Percentiles rank a stretch among this genome's conserved stretches.
phyloP scores from a whole-genome alignment of 2,888 invertebrate genomes.

The Falcaria lacertinaria region DNA sequence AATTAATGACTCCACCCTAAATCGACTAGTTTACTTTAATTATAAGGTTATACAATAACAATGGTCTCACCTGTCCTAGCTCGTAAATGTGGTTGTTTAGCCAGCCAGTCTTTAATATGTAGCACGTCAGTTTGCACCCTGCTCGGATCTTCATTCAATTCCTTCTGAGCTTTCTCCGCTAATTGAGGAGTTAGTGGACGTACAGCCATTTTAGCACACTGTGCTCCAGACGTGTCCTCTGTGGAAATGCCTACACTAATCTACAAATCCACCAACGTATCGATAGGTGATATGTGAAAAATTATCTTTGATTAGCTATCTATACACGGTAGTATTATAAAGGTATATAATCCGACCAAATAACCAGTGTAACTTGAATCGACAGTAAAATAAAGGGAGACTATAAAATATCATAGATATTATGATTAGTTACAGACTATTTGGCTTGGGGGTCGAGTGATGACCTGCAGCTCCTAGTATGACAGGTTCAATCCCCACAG shows the following conservation, averaged over 20 bases:
- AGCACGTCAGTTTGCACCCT: conserved; percentile 65
- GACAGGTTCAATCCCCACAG: too few species aligned
- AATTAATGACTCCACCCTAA: too few species aligned
- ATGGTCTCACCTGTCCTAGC: conserved; percentile 38
- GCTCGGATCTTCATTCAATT: conserved; percentile 76
- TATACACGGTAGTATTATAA: too few species aligned
- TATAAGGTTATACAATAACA: background rate
- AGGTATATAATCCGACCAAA: conserved; percentile 9
- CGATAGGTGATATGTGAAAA: conserved; percentile 13
- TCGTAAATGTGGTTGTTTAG: conserved; percentile 76
- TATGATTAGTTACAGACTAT: too few species aligned
- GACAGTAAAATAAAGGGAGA: background rate
- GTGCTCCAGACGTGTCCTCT: background rate
- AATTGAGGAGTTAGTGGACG: conserved; percentile 43
- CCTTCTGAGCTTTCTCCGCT: conserved; percentile 63
- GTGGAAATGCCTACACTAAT: conserved; percentile 7
- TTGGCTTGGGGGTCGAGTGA: too few species aligned
- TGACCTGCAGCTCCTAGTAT: too few species aligned
- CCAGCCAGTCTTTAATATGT: conserved; percentile 77
- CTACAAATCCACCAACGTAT: conserved; percentile 11
- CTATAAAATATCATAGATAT: too few species aligned
- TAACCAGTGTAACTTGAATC: background rate
- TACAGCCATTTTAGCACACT: conserved; percentile 35
- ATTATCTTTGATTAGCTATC: conserved; percentile 29
- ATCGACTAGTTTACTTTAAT: too few species aligned